Conservation (phyloP, 2,888 invertebrate species). For the Amiota communis region DNA sequence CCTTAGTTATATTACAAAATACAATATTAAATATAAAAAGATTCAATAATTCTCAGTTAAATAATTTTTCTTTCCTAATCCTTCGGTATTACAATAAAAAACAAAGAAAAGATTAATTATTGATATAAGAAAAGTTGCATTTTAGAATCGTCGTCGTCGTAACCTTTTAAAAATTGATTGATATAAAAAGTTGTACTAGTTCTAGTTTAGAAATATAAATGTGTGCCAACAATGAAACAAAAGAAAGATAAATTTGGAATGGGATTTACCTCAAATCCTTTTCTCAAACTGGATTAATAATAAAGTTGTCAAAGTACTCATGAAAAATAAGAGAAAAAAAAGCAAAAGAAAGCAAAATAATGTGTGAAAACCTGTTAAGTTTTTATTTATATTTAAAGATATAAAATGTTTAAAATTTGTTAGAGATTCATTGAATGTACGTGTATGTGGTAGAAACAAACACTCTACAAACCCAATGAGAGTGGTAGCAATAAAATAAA, state of each 20-base stretch:
- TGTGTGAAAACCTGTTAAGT: conserved; percentile 54
- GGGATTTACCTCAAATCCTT: too few relatives aligned
- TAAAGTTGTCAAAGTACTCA: neutral
- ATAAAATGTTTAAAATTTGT: neutral
- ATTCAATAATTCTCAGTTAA: neutral
- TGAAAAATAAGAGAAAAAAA: neutral
- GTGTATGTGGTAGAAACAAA: neutral
- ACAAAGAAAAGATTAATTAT: too few relatives aligned
- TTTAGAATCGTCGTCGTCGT: neutral
- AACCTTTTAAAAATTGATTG: neutral
- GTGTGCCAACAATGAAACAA: too few relatives aligned
- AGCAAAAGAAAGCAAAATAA: too few relatives aligned
- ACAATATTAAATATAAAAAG: neutral
- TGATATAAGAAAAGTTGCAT: conserved; percentile 5
- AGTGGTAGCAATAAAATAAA: neutral
- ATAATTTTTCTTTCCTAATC: too few relatives aligned
- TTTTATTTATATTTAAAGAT: conserved; percentile 40
- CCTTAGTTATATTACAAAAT: neutral
- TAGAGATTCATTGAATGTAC: neutral
- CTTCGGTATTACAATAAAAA: neutral
- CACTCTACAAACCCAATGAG: neutral
- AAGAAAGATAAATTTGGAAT: neutral
- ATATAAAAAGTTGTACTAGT: conserved; percentile 49
- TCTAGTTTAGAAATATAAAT: conserved; percentile 54
- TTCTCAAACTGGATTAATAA: too few relatives aligned